Conservation (phyloP, 1,140 invertebrate genomes). For the Batillaria attramentaria region DNA sequence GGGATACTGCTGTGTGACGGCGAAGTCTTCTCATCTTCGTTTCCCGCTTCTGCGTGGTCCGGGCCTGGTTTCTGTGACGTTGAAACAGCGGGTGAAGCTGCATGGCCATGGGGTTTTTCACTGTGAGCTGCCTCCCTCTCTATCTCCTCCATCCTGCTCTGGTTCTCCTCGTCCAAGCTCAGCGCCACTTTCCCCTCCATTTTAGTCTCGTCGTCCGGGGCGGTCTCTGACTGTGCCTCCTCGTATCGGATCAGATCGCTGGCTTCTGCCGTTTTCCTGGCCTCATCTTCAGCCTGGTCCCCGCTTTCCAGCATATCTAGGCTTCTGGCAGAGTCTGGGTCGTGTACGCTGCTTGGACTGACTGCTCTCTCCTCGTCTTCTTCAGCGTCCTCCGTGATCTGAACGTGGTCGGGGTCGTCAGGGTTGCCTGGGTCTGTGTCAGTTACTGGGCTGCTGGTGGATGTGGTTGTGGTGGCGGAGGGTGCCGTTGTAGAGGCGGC, state of each 20-base stretch:
- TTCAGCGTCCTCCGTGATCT: slow-evolving; percentile 28
- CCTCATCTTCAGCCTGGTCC: neutral
- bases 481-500: neutral
- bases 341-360: too few species aligned
- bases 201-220: neutral
- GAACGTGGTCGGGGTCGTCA: slow-evolving; percentile 17
- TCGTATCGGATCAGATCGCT: too few species aligned
- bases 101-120: too few species aligned
- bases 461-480: slow-evolving; percentile 23
- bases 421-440: slow-evolving; percentile 75
- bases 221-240: too few species aligned
- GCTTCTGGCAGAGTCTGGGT: slow-evolving; percentile 40
- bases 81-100: too few species aligned
- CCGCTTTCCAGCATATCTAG: neutral
- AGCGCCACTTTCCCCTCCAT: neutral
- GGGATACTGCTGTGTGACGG: neutral
- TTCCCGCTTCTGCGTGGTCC: neutral
- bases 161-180: neutral
- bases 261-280: too few species aligned
- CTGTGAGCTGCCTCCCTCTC: too few species aligned
- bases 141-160: neutral
- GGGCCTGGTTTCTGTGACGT: too few species aligned
- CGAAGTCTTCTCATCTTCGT: neutral
- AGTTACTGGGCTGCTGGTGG: neutral
- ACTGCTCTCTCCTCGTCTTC: slow-evolving; percentile 47